A percentile compares a stretch with the other conserved stretches of the same genome.
phyloP scores from a whole-genome alignment of 2,113 vertebrate species.

The Daphoenositta chrysoptera region DNA sequence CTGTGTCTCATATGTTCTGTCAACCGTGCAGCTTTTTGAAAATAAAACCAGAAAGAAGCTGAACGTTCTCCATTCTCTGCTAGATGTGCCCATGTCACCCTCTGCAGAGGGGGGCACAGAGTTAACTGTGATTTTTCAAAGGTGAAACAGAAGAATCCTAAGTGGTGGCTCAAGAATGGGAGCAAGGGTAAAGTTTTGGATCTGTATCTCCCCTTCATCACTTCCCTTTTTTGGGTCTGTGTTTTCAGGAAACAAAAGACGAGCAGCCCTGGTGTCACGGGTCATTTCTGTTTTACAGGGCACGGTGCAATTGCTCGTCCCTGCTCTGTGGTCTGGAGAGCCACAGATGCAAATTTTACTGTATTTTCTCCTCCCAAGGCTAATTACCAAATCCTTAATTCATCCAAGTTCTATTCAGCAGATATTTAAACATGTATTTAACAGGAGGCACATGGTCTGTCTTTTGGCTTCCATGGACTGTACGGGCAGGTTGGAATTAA shows the following conservation, averaged over 20 bases:
- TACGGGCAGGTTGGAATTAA: neutral
- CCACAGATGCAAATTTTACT: neutral
- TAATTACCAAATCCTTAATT: neutral
- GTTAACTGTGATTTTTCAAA: neutral
- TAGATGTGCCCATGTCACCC: neutral
- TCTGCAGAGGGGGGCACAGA: neutral
- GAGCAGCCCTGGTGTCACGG: neutral
- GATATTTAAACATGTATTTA: neutral
- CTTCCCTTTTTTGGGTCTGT: neutral
- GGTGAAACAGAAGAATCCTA: neutral
- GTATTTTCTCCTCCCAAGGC: neutral
- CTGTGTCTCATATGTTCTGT: conserved; percentile 15
- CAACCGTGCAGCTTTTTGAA: neutral
- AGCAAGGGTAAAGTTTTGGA: neutral
- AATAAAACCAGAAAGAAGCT: neutral
- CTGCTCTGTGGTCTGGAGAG: neutral
- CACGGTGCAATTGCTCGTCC: neutral
- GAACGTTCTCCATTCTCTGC: neutral
- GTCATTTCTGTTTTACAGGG: neutral
- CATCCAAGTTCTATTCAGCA: neutral
- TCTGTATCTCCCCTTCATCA: neutral
- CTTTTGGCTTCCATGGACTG: neutral
- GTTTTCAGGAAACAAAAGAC: neutral
- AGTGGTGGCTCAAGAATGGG: neutral
- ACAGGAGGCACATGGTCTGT: neutral